These are phyloP conservation scores for Taphrorychus bicolor DNA, from an alignment of 2,888 invertebrate genomes.

Conservation along the genomic window DNA sequence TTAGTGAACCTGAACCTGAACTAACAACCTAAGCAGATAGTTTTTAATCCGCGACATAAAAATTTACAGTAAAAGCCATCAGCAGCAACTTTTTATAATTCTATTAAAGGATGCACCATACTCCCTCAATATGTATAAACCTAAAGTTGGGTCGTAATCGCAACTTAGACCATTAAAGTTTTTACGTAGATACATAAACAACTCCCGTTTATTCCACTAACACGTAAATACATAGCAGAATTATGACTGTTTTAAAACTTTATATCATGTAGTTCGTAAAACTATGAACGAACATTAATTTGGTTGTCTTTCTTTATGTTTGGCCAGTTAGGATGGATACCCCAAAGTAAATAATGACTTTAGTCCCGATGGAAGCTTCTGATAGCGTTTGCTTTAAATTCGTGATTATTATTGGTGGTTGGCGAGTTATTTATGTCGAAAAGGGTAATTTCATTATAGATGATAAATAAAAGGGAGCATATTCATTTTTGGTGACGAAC, in stretches of 20 bases:
- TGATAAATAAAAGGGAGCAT: constrained; percentile 8
- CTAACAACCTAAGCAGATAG: too few species aligned
- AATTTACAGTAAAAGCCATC: too few species aligned
- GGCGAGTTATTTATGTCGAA: background rate
- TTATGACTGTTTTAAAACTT: constrained; percentile 25
- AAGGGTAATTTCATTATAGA: constrained; percentile 7
- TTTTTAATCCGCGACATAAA: too few species aligned
- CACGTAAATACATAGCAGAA: constrained; percentile 10
- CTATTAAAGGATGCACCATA: background rate
- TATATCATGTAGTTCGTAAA: constrained; percentile 21
- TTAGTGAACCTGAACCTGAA: too few species aligned
- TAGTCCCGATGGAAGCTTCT: too few species aligned
- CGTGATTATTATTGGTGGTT: too few species aligned
- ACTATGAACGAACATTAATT: constrained; percentile 1
- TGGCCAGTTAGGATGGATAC: background rate
- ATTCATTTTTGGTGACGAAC: constrained; percentile 18
- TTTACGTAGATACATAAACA: constrained; percentile 26
- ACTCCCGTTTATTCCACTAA: constrained; percentile 9
- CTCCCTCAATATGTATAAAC: background rate
- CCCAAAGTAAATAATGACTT: background rate
- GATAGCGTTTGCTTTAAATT: too few species aligned
- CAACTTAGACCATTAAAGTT: constrained; percentile 10
- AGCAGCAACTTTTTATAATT: background rate
- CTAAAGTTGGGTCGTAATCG: background rate
- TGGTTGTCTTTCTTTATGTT: background rate